phyloP scores from a whole-genome alignment of 2,113 vertebrate species.

The Vidua macroura region DNA sequence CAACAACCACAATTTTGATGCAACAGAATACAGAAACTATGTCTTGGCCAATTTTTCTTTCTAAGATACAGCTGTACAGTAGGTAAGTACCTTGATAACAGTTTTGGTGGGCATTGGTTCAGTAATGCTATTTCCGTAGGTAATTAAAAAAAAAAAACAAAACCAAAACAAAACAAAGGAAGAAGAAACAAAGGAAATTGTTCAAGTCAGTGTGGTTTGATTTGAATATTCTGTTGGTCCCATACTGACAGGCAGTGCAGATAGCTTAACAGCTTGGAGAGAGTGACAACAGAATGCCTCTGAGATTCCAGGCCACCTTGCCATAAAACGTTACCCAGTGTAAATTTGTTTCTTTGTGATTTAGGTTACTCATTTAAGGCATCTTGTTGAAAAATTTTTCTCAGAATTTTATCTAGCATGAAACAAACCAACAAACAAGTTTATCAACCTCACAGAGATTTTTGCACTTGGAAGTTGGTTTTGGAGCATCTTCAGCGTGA shows the following conservation, averaged over 20 bases:
- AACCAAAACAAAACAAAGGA: background rate
- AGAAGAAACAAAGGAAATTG: background rate
- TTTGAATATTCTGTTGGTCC: conserved; percentile 26
- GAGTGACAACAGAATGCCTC: background rate
- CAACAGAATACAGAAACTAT: background rate
- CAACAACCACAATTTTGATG: background rate
- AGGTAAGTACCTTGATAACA: conserved; percentile 45
- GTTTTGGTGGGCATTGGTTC: conserved; percentile 1
- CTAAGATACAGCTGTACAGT: background rate
- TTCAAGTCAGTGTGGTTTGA: conserved; percentile 29
- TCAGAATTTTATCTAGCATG: background rate
- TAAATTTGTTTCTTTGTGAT: conserved; percentile 23
- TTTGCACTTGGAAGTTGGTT: conserved; percentile 20
- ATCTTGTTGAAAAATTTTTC: background rate
- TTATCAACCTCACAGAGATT: conserved; percentile 9
- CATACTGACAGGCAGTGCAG: conserved; percentile 30
- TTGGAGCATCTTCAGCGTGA: conserved; percentile 34
- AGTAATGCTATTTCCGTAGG: background rate
- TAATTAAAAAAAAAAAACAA: background rate
- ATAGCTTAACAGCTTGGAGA: background rate
- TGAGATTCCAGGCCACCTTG: background rate
- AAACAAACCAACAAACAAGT: background rate
- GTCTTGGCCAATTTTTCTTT: background rate
- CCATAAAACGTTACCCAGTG: conserved; percentile 28
- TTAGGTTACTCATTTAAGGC: conserved; percentile 57